Percentiles rank a stretch among this genome's conserved stretches.
Conservation (phyloP, 2,888 invertebrate species). For the Hymenopus coronatus region DNA sequence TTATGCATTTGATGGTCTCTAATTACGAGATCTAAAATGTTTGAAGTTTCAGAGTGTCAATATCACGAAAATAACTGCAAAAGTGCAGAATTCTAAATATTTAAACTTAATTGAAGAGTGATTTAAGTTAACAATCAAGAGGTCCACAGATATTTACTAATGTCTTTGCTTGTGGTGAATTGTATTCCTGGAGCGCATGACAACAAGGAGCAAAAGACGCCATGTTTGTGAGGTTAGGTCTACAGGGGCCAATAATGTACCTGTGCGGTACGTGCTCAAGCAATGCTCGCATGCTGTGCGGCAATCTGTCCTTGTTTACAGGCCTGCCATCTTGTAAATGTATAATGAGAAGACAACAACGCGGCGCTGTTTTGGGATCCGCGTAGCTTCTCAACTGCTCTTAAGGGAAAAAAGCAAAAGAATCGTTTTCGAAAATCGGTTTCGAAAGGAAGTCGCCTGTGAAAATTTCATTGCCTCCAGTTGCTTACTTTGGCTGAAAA, state of each 20-base stretch:
- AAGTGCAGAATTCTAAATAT: no score
- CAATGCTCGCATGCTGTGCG: constrained; percentile 24
- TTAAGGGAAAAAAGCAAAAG: background rate
- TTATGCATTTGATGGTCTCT: no score
- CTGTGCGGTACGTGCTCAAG: background rate
- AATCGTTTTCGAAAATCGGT: background rate
- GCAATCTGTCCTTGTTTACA: constrained; percentile 29
- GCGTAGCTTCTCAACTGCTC: background rate
- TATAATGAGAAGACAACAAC: background rate
- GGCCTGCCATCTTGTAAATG: background rate
- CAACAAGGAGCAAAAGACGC: background rate
- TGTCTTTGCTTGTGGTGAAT: background rate
- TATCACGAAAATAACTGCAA: no score
- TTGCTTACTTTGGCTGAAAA: background rate
- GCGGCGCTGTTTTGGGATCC: background rate
- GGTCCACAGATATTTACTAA: background rate
- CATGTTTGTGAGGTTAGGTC: background rate
- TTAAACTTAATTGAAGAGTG: no score
- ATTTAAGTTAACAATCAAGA: no score
- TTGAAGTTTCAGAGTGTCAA: no score
- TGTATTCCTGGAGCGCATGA: background rate
- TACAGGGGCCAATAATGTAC: constrained; percentile 10
- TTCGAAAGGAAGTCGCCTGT: background rate
- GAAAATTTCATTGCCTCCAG: background rate
- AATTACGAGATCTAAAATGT: no score